These are phyloP conservation scores for Alitta virens DNA, from an alignment of 2,888 invertebrate genomes.

Conservation along the genomic window DNA sequence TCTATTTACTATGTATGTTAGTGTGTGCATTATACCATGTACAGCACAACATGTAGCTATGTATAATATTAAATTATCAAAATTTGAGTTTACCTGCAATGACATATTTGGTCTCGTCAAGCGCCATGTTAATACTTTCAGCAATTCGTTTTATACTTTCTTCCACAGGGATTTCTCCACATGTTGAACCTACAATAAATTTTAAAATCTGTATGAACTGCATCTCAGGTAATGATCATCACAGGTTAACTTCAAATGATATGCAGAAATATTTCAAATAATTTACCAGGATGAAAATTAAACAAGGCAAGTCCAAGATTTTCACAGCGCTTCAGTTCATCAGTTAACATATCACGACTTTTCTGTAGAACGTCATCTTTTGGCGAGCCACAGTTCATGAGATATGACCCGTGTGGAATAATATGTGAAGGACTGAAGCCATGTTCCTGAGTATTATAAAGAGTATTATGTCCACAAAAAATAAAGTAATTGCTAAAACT, in stretches of 20 bases:
- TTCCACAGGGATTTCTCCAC: constrained; percentile 42
- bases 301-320: constrained; percentile 56
- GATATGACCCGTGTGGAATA: constrained; percentile 57
- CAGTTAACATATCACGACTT: constrained; percentile 54
- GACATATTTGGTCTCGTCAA: constrained; percentile 43
- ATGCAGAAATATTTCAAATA: no score
- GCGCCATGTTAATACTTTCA: constrained; percentile 53
- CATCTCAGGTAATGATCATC: no score
- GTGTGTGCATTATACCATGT: no score
- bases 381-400: constrained; percentile 59
- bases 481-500: no score
- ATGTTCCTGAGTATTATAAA: constrained; percentile 44
- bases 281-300: constrained; percentile 60
- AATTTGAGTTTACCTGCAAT: constrained; percentile 33
- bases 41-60: no score
- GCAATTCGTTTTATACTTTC: constrained; percentile 53
- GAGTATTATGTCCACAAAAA: no score
- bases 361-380: constrained; percentile 53
- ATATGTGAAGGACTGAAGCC: constrained; percentile 49
- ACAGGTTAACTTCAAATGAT: no score
- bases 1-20: no score
- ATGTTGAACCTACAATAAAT: constrained; percentile 47
- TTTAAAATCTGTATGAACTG: no score
- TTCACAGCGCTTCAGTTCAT: constrained; percentile 59
- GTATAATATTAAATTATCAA: no score